Conservation (phyloP, 2,113 vertebrate genomes). For the Alosa alosa region DNA sequence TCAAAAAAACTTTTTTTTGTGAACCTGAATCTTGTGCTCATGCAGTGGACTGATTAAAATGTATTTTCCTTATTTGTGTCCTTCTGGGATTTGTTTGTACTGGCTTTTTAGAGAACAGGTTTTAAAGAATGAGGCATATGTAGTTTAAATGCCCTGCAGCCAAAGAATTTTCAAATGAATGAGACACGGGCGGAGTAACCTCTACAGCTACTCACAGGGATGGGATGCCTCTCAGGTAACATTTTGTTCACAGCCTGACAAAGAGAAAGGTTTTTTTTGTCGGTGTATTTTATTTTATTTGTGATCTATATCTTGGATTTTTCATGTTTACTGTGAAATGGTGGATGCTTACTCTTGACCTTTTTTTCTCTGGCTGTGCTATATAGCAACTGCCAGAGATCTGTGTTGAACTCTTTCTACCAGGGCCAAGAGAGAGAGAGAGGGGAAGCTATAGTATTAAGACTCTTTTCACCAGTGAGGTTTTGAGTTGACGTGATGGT, state of each 20-base stretch:
- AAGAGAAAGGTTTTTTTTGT: background rate
- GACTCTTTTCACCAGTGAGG: conserved; percentile 53
- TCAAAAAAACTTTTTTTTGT: background rate
- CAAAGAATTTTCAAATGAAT: background rate
- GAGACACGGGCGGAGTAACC: background rate
- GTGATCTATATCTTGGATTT: background rate
- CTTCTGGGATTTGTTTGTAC: background rate
- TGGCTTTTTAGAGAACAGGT: background rate
- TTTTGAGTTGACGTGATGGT: conserved; percentile 35
- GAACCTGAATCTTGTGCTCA: background rate
- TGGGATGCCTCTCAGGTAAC: background rate
- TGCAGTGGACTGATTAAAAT: background rate
- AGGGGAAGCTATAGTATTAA: conserved; percentile 18
- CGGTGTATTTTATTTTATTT: too few species aligned
- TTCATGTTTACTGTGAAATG: background rate
- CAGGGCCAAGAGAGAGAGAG: background rate
- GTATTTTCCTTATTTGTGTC: background rate
- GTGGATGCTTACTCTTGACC: conserved; percentile 24
- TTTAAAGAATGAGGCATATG: background rate
- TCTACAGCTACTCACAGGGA: background rate
- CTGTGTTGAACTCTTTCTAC: background rate
- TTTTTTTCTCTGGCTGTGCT: conserved; percentile 44
- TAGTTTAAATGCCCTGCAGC: too few species aligned
- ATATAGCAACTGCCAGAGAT: conserved; percentile 2
- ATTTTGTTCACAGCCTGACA: background rate